phyloP scores from a whole-genome alignment of 2,888 invertebrate species.

The Trichogramma dendrolimi region DNA sequence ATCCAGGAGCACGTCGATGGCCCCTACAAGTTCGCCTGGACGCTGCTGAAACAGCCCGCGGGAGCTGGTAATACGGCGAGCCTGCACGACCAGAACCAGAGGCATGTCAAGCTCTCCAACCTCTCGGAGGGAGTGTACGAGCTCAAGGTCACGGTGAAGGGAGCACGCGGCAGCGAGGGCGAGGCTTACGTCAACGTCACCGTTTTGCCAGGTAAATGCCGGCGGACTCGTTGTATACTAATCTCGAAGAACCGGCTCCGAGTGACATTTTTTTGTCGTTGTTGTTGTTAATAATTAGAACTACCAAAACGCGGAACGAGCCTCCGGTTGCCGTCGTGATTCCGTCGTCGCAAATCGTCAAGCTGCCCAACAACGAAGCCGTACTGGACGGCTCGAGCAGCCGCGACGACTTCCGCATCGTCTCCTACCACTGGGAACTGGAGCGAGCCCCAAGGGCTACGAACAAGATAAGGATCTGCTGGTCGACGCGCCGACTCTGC shows the following conservation, averaged over 20 bases:
- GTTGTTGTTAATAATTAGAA: not conserved
- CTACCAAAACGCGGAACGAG: conserved; percentile 73
- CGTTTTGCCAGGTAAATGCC: conserved; percentile 66
- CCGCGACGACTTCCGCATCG: conserved; percentile 78
- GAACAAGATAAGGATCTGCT: conserved; percentile 61
- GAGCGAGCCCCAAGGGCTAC: conserved; percentile 83
- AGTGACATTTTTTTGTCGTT: not conserved
- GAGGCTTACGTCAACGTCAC: conserved; percentile 86
- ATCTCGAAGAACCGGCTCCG: not conserved
- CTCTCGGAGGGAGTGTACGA: conserved; percentile 83
- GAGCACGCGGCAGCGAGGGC: conserved; percentile 66
- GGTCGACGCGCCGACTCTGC: conserved; percentile 76
- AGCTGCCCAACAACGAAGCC: conserved; percentile 83
- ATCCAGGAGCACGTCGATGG: conserved; percentile 70
- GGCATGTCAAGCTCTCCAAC: conserved; percentile 76
- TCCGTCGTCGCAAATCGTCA: conserved; percentile 80
- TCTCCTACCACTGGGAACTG: conserved; percentile 89
- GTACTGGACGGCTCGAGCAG: conserved; percentile 81
- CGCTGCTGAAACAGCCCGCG: conserved; percentile 73
- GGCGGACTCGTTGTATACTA: no score
- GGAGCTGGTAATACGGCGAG: conserved; percentile 67
- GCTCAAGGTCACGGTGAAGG: conserved; percentile 83
- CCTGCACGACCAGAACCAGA: conserved; percentile 78
- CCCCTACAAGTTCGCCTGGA: conserved; percentile 87
- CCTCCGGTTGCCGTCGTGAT: conserved; percentile 82